Evolutionary conservation across 2,113 vertebrate species (phyloP).

Genomic region (Gopherus flavomarginatus): DNA sequence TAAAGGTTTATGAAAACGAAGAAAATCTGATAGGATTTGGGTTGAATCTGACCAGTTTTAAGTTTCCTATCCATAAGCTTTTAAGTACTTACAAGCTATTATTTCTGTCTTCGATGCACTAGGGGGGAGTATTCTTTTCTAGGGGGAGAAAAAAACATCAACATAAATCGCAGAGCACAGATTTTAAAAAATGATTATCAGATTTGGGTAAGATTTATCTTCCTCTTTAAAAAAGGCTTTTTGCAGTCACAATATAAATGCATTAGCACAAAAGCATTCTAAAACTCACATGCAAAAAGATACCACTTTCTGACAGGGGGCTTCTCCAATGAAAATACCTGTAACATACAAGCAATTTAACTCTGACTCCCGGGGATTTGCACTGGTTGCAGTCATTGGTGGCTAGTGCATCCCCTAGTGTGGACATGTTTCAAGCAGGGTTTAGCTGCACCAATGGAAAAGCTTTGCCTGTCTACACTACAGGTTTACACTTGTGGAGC

Average conservation of each 20-base stretch:
- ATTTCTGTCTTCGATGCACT: slow-evolving; percentile 75
- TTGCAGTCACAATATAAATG: slow-evolving; percentile 55
- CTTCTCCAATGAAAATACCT: slow-evolving; percentile 16
- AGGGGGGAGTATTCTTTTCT: slow-evolving; percentile 20
- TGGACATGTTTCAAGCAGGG: not conserved
- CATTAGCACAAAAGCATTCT: slow-evolving; percentile 60
- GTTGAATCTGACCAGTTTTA: slow-evolving; percentile 82
- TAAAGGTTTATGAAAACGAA: slow-evolving; percentile 84
- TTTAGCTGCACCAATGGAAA: not conserved
- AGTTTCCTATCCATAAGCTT: slow-evolving; percentile 84
- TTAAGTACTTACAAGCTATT: slow-evolving; percentile 82
- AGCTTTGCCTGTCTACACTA: fast-evolving
- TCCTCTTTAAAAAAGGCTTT: slow-evolving; percentile 68
- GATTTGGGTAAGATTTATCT: slow-evolving; percentile 80
- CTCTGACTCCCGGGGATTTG: not conserved
- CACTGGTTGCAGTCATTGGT: not conserved
- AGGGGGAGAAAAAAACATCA: not conserved
- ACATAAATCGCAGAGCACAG: slow-evolving; percentile 72
- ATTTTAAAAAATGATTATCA: slow-evolving; percentile 79
- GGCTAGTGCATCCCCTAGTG: not conserved
- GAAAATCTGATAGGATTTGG: slow-evolving; percentile 88
- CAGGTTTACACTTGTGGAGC: not conserved
- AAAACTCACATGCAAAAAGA: slow-evolving; percentile 29
- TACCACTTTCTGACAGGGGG: not conserved
- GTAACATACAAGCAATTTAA: slow-evolving; percentile 41